These are phyloP conservation scores for Crossoptilon crossoptilon DNA, from an alignment of 2,797 vertebrate species.

Conservation along the genomic window DNA sequence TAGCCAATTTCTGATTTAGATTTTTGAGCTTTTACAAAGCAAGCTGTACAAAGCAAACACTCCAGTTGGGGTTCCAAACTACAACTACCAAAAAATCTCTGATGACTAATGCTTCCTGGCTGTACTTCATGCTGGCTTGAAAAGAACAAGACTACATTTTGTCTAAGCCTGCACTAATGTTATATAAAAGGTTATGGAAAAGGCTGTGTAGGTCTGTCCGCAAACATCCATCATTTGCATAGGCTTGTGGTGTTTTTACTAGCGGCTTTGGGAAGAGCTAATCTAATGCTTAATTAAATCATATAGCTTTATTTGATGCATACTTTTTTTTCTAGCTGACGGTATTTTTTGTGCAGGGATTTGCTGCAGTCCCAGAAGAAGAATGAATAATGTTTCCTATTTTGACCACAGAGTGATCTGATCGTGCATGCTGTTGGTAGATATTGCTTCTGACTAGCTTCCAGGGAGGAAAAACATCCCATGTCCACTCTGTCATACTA, in stretches of 20 bases:
- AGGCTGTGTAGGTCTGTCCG: constrained; percentile 20
- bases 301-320: not conserved
- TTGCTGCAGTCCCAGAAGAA: constrained; percentile 25
- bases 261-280: not conserved
- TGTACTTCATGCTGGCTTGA: constrained; percentile 43
- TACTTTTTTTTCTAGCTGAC: not conserved
- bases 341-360: not conserved
- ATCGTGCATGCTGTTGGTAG: not conserved
- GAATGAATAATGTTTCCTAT: constrained; percentile 23
- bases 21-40: constrained; percentile 6
- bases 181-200: constrained; percentile 53
- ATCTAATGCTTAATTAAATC: constrained; percentile 33
- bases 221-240: not conserved
- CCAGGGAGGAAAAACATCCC: not conserved
- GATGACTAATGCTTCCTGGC: constrained; percentile 68
- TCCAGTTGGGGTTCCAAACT: constrained; percentile 52
- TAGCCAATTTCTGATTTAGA: not conserved
- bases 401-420: constrained; percentile 14
- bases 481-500: not conserved
- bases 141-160: constrained; percentile 58
- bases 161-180: constrained; percentile 42
- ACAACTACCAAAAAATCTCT: constrained; percentile 55
- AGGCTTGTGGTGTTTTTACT: not conserved
- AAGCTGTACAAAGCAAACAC: constrained; percentile 31
- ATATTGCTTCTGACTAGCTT: not conserved